phyloP scores from a whole-genome alignment of 2,888 invertebrate genomes.

The Drosophila testacea region DNA sequence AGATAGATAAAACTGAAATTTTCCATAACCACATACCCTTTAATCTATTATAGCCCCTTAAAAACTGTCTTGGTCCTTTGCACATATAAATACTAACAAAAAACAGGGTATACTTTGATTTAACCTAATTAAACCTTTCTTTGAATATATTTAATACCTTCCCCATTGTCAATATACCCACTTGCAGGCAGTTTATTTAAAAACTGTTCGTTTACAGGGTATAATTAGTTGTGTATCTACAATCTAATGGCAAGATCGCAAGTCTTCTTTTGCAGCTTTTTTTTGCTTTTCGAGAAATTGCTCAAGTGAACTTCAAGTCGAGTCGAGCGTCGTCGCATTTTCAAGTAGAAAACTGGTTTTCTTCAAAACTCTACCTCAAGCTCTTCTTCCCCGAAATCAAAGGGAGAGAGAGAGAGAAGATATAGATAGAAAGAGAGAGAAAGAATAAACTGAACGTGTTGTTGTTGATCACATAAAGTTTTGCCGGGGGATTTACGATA shows the following conservation, averaged over 20 bases:
- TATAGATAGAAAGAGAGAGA: not conserved
- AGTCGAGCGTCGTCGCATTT: slow-evolving; percentile 36
- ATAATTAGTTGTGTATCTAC: slow-evolving; percentile 49
- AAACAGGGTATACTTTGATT: not conserved
- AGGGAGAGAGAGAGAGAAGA: slow-evolving; percentile 8
- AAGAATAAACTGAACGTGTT: slow-evolving; percentile 10
- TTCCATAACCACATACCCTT: not conserved
- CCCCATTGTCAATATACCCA: slow-evolving; percentile 1
- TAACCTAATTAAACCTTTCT: not conserved
- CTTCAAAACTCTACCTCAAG: slow-evolving; percentile 3
- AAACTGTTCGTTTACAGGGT: slow-evolving; percentile 29
- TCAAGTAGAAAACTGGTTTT: slow-evolving; percentile 47
- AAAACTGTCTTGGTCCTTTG: too few relatives aligned
- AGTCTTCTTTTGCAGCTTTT: slow-evolving; percentile 17
- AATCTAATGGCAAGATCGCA: slow-evolving; percentile 38
- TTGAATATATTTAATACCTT: not conserved
- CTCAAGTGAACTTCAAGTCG: slow-evolving; percentile 56
- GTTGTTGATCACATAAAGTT: slow-evolving; percentile 13
- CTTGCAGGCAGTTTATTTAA: not conserved
- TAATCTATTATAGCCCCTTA: too few relatives aligned
- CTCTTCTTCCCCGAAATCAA: slow-evolving; percentile 12
- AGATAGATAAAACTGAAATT: not conserved
- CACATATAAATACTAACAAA: not conserved
- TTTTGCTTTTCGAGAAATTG: slow-evolving; percentile 44
- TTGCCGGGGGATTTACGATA: slow-evolving; percentile 22